A percentile compares a stretch with the other conserved stretches of the same genome.
These are phyloP conservation scores for Spondyliosoma cantharus DNA, from an alignment of 2,797 vertebrate species.

Conservation along the genomic window DNA sequence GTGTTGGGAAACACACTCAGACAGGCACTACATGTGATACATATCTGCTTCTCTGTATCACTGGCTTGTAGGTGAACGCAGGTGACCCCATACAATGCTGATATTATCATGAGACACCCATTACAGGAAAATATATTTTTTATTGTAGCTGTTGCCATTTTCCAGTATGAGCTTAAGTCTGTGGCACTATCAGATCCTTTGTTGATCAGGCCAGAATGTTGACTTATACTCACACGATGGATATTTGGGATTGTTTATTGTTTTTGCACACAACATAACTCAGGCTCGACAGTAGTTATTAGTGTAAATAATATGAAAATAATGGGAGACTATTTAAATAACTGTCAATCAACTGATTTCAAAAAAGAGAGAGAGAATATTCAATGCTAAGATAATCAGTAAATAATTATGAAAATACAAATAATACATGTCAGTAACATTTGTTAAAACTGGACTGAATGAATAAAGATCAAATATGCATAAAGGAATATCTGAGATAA, in stretches of 20 bases:
- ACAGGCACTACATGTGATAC: neutral
- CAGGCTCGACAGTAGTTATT: neutral
- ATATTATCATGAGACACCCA: neutral
- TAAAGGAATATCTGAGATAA: neutral
- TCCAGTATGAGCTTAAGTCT: neutral
- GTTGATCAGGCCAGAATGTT: no score
- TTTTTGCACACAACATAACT: neutral
- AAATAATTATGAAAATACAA: neutral
- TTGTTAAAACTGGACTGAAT: neutral
- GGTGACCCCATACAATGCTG: neutral
- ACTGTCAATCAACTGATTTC: no score
- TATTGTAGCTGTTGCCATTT: neutral
- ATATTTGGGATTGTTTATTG: no score
- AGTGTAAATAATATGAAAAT: no score
- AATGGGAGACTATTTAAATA: no score
- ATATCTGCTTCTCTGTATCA: neutral
- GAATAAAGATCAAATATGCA: neutral
- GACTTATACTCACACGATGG: no score
- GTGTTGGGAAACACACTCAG: constrained; percentile 29
- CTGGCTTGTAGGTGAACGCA: neutral
- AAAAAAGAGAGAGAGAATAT: neutral
- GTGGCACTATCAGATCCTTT: neutral
- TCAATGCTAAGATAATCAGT: neutral
- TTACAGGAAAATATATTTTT: neutral
- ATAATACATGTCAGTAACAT: neutral